Base-by-base conservation (phyloP, 2,888 invertebrate species). In the Lochmaea crataegi region DNA sequence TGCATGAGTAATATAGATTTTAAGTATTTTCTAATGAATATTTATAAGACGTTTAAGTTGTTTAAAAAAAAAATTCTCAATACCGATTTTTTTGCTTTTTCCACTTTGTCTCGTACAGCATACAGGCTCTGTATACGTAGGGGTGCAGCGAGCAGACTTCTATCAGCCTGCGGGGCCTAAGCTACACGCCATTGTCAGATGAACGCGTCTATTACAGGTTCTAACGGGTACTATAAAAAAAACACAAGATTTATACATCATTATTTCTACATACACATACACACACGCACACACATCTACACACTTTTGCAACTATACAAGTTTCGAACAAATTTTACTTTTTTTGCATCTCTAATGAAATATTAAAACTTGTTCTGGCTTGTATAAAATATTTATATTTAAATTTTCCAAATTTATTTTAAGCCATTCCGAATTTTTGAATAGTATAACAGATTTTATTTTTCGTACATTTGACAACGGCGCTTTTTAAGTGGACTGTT, bases 131-230 rank as follows among this genome's bases (percentile, higher is more conserved):
- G 86, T 86, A 85, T 87, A 84, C 85, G 86, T 84, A 86, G 86
- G 84, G 86, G 87, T 86, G 87, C 89, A 88, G 83, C 88, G 88
- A 84, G 84, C 86, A 87, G 84, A 82, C 87, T 83, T 84, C 87
- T 83, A 83, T 88, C 86, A 86, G 88, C 85, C 87, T 87, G 83
- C 87, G 88, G 88, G 88, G 86, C 86, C 87, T 88, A 88, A 87
- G 84, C 90, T 85, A 81, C 85, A 63, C 82, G 83, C 76, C 72
- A 64, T 56, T 70, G 56, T 72, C 77, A 84, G 84, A 84, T 85
- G 82, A 69, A 81, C 86, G 86, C 85, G 86, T 86, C 86, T 68
- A 85, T 86, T 85, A 68, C 86, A 87, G 86, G 87, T 87, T 86
- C 85, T 85, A 85, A 87, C 86, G 87, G 87, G 87, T 87, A 87